A percentile compares a stretch with the other conserved stretches of the same genome.
Evolutionary conservation across 2,888 invertebrate genomes (phyloP).

Genomic region (Drosophila nr. perissopoda): DNA sequence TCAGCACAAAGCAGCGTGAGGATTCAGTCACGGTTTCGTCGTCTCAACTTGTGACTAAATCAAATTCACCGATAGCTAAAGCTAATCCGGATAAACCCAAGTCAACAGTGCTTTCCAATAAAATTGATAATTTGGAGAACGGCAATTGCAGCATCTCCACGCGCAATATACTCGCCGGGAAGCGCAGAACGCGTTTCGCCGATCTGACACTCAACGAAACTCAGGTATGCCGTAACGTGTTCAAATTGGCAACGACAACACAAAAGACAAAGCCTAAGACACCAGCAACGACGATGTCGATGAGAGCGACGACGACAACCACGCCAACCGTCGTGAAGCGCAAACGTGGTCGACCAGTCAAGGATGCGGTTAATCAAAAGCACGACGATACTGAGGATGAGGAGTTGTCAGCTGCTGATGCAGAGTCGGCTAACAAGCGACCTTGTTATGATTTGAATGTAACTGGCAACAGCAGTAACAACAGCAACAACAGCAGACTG

Average conservation of each 20-base stretch:
- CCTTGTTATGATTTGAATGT: not conserved
- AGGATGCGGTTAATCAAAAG: not conserved
- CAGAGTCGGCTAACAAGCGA: not conserved
- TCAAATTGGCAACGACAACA: constrained; percentile 30
- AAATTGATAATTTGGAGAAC: constrained; percentile 31
- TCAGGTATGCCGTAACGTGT: constrained; percentile 49
- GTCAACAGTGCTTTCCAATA: no score
- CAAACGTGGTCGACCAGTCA: constrained; percentile 30
- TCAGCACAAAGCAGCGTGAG: not conserved
- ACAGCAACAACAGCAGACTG: not conserved
- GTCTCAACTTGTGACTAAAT: not conserved
- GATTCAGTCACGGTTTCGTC: not conserved
- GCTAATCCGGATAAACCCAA: no score
- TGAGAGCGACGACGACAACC: not conserved
- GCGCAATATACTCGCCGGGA: constrained; percentile 82
- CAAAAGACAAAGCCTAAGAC: not conserved
- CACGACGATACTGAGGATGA: not conserved
- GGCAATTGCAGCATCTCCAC: constrained; percentile 74
- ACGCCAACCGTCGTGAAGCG: constrained; percentile 17
- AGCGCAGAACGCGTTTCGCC: constrained; percentile 71
- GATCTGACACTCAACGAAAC: constrained; percentile 77
- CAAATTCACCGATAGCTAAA: no score
- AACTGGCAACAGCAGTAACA: no score
- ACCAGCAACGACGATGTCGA: not conserved
- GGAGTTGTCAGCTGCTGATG: not conserved